Evolutionary conservation across 2,113 vertebrate species (phyloP).

Genomic region (Melanerpes aurifrons): DNA sequence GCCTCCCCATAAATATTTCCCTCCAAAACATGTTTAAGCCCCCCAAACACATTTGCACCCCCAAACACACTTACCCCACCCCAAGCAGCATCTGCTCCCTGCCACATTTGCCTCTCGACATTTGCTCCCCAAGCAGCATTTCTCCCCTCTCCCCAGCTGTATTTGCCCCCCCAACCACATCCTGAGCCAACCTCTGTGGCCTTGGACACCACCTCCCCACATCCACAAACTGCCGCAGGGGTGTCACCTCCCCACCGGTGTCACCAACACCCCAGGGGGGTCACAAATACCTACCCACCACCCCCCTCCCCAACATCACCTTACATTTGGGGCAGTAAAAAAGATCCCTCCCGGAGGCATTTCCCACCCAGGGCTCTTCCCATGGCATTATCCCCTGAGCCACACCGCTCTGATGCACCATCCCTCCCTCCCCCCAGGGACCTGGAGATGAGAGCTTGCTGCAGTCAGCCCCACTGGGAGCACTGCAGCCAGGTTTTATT

Average conservation of each 20-base stretch:
- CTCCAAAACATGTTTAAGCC: too few species aligned
- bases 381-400: too few species aligned
- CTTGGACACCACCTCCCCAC: not conserved
- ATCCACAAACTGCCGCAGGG: fast-evolving
- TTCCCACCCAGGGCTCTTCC: not conserved
- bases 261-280: not conserved
- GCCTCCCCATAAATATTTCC: not conserved
- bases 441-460: not conserved
- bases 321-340: not conserved
- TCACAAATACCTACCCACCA: not conserved
- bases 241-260: not conserved
- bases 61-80: not conserved
- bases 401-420: not conserved
- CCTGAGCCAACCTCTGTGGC: not conserved
- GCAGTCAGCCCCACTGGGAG: not conserved
- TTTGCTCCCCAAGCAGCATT: not conserved
- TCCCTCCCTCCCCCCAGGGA: too few species aligned
- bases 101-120: too few species aligned
- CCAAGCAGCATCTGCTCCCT: too few species aligned
- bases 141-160: too few species aligned
- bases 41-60: not conserved
- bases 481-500: not conserved
- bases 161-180: not conserved
- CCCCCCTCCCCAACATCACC: not conserved
- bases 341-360: not conserved